Base-by-base conservation (phyloP, 2,888 invertebrate species). In the Caenorhabditis macrosperma region DNA sequence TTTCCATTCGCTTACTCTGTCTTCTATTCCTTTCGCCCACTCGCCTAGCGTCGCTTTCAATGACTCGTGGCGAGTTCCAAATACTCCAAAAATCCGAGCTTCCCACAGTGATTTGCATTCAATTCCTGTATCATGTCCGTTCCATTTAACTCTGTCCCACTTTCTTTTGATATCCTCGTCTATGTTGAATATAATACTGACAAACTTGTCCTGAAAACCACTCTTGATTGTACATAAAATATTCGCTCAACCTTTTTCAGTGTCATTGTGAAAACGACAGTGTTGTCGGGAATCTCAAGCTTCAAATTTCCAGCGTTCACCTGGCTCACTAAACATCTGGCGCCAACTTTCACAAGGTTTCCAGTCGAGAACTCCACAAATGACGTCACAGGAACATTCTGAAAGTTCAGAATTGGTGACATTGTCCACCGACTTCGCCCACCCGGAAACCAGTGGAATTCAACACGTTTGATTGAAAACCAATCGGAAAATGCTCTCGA, bases 101-200 rank as follows among this genome's bases (percentile, higher is more conserved):
- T 77, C 61, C 82, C 82, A 82, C 10, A 82, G 17, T 5, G 79
- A 71, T 26, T 17, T 35, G 22, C 55, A 33, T 15, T 33, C 17
- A 2, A 71, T 66, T 67, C 52, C 64, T 59, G 81, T 81, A 59
- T 75, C 55, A 54, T 67, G 59, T 17, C 74, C 78, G 48, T 78
- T 78, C 82, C 82, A 85, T 50, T 41, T 59, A 9, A 83, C 54
- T 1, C 35, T 54, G 22, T 74, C 48, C 52, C 52, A 41, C 26
- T 46, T 74, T 52, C 33, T 68, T 67, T 86, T 86, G n/a, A 86
- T 69, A 71, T 86, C 84, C n/a, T 78, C 71, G 0, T 55, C 52
- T 7, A 76, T 78, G 5, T 75, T 57, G 20, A 86, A 50, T 12
- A 79, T 68, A 22, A 82, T 54, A 9, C 77, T 85, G 33, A 81